Base-by-base conservation (phyloP, 1,140 invertebrate genomes). In the Gonioctena quinquepunctata region DNA sequence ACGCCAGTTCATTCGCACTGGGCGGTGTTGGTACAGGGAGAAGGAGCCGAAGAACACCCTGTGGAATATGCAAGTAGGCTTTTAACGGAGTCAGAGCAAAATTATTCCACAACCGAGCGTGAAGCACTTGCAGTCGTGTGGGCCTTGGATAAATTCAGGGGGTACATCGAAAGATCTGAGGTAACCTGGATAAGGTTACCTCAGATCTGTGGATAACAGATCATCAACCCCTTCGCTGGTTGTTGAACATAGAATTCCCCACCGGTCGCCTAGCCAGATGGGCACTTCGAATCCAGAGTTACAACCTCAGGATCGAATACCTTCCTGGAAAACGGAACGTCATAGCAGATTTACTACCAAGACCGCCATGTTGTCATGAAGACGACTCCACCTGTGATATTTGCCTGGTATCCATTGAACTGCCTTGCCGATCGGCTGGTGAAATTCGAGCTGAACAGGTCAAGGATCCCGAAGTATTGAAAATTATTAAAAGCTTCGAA, bases 111-210 rank as follows among this genome's bases (percentile, higher is more conserved):
- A n/a, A n/a, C n/a, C n/a, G n/a, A 86, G 48, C 8, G 78, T 60
- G 84, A 85, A 78, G 77, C 76, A 66, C 70, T 86, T 11, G 84
- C 83, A 1, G 73, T 86, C 5, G 68, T 85, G 4, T 80, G 72
- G 75, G 81, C 80, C 0, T 70, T 85, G 3, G 66, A 81, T 21
- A 68, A 71, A 57, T 54, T 71, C 49, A 21, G 49, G 7, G 76
- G 6, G 76, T 76, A n/a, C n/a, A n/a, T n/a, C n/a, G n/a, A n/a
- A n/a, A n/a, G n/a, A n/a, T n/a, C n/a, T n/a, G n/a, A n/a, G n/a
- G n/a, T n/a, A n/a, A n/a, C n/a, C n/a, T n/a, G n/a, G n/a, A n/a
- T n/a, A n/a, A n/a, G n/a, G n/a, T n/a, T n/a, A n/a, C n/a, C n/a
- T n/a, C n/a, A n/a, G n/a, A n/a, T n/a, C n/a, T n/a, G n/a, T n/a